Evolutionary conservation across 1,140 invertebrate genomes (phyloP).

Genomic region (Popillia japonica): DNA sequence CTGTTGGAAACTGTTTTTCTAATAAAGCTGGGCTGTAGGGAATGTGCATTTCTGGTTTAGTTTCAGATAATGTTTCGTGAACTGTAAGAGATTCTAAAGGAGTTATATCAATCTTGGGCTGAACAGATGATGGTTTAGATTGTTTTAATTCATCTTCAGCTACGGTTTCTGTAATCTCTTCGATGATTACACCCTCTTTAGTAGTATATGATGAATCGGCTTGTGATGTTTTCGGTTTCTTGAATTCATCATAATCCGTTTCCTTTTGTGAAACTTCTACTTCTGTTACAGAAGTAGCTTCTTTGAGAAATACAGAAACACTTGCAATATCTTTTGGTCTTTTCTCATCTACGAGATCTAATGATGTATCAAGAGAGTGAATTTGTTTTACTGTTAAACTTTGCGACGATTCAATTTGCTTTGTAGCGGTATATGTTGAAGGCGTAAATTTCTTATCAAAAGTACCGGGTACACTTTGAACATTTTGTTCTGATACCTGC

Average conservation of each 20-base stretch:
- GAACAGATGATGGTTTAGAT: constrained; percentile 57
- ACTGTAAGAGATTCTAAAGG: constrained; percentile 69
- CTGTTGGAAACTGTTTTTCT: constrained; percentile 52
- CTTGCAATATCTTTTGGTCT: constrained; percentile 59
- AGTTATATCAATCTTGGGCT: constrained; percentile 69
- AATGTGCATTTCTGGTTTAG: constrained; percentile 76
- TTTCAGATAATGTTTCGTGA: constrained; percentile 73
- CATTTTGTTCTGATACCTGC: constrained; percentile 67
- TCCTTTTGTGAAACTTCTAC: constrained; percentile 68
- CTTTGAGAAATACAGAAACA: constrained; percentile 66
- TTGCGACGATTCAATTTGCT: constrained; percentile 66
- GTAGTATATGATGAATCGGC: constrained; percentile 64
- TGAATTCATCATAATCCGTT: constrained; percentile 61
- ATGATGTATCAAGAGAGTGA: constrained; percentile 54
- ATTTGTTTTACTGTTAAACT: constrained; percentile 68
- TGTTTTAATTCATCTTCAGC: constrained; percentile 64
- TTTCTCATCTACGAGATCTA: constrained; percentile 42
- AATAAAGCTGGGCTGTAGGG: neutral
- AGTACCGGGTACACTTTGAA: constrained; percentile 63
- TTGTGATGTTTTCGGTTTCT: constrained; percentile 58
- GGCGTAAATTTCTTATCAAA: constrained; percentile 64
- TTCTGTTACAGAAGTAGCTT: constrained; percentile 71
- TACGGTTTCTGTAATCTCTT: constrained; percentile 70
- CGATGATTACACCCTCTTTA: constrained; percentile 67
- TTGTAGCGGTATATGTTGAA: constrained; percentile 62